Evolutionary conservation across 30 jellyfish, hydroid and myxozoan species (phyloP).

Genomic region (Rhopilema esculentum): DNA sequence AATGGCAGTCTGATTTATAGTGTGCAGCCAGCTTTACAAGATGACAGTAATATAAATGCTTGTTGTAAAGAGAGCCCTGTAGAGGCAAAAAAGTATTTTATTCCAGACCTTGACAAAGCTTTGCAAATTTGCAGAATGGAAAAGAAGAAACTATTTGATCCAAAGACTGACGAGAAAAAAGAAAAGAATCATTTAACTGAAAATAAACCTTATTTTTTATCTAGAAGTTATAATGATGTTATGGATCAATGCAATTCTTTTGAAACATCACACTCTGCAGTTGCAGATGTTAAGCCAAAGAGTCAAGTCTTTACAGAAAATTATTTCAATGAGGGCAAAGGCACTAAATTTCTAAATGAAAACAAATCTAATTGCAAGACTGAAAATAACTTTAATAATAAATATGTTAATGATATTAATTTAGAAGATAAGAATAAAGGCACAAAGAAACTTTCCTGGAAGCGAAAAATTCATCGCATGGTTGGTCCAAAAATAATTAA

Average conservation of each 20-base stretch:
- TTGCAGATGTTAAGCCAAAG: too few species aligned
- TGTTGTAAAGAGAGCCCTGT: background rate
- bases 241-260: background rate
- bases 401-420: background rate
- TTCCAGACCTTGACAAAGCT: background rate
- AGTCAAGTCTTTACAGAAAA: background rate
- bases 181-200: background rate
- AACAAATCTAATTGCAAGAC: background rate
- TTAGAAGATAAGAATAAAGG: background rate
- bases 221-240: background rate
- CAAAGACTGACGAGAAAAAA: background rate
- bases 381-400: background rate
- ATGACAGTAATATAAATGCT: too few species aligned
- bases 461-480: constrained; percentile 39
- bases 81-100: background rate
- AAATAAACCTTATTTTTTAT: background rate
- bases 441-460: background rate
- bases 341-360: background rate
- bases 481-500: constrained; percentile 37
- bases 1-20: background rate
- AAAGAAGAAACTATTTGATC: background rate
- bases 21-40: too few species aligned
- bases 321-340: too few species aligned
- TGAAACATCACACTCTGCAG: too few species aligned
- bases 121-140: background rate